These are phyloP conservation scores for Caenorhabditis remanei DNA, from an alignment of 1,140 invertebrate species.

Conservation along the genomic window DNA sequence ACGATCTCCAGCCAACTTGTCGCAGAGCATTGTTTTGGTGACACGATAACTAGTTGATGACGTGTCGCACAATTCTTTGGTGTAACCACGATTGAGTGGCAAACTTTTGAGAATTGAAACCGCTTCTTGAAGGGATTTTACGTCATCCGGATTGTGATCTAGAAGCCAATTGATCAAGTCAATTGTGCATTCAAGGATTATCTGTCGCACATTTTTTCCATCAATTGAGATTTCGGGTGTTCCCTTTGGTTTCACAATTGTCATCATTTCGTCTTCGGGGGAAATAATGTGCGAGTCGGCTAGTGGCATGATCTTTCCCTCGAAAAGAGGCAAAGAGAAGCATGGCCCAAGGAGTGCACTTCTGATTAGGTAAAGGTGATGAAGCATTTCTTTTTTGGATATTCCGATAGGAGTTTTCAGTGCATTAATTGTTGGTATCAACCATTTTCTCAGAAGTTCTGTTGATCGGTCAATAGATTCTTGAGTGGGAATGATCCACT, in stretches of 20 bases:
- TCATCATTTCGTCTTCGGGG: background rate
- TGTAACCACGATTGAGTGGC: constrained; percentile 82
- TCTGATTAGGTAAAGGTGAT: constrained; percentile 67
- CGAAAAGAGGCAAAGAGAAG: constrained; percentile 70
- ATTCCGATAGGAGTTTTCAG: constrained; percentile 80
- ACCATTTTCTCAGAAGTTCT: constrained; percentile 81
- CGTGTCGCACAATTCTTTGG: constrained; percentile 76
- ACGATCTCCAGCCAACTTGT: constrained; percentile 80
- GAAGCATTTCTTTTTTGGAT: constrained; percentile 71
- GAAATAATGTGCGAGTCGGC: constrained; percentile 33
- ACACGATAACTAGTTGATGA: constrained; percentile 79
- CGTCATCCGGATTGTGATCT: constrained; percentile 84
- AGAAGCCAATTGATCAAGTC: constrained; percentile 82
- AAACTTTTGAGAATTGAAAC: constrained; percentile 81
- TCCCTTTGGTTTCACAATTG: constrained; percentile 39
- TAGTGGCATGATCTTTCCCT: constrained; percentile 64
- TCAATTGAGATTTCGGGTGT: constrained; percentile 62
- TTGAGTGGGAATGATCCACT: constrained; percentile 85
- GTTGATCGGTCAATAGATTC: constrained; percentile 84
- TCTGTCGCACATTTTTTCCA: constrained; percentile 78
- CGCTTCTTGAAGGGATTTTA: constrained; percentile 83
- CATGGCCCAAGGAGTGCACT: constrained; percentile 66
- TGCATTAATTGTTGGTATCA: constrained; percentile 80
- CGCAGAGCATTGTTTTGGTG: constrained; percentile 81
- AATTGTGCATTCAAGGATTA: constrained; percentile 80